Evolutionary conservation across 2,888 invertebrate species (phyloP).

Genomic region (Zaprionus lineosus): DNA sequence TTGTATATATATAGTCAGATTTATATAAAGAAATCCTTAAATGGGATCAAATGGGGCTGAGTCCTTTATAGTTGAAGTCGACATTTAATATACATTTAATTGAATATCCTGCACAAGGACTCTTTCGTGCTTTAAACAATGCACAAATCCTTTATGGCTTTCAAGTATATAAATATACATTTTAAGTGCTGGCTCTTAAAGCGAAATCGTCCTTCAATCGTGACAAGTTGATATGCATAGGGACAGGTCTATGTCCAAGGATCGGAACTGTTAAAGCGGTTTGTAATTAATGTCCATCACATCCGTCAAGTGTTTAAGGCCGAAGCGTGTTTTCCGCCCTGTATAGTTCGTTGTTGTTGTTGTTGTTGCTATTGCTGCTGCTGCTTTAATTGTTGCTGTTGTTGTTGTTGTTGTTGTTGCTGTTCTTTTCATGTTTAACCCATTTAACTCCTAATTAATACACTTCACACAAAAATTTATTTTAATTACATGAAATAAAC

Average conservation of each 20-base stretch:
- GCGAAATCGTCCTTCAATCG: too few species aligned
- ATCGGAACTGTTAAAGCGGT: conserved; percentile 31
- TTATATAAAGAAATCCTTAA: too few species aligned
- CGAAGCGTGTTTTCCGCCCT: conserved; percentile 10
- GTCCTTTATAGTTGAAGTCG: too few species aligned
- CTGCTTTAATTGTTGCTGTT: conserved; percentile 9
- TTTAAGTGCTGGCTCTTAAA: too few species aligned
- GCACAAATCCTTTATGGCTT: too few species aligned
- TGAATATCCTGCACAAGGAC: too few species aligned
- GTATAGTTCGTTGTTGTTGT: conserved; percentile 9
- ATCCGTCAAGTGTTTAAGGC: conserved; percentile 43
- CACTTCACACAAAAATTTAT: conserved; percentile 76
- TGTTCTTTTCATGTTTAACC: conserved; percentile 61
- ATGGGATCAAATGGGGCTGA: too few species aligned
- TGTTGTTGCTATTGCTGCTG: conserved; percentile 6
- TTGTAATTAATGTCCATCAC: conserved; percentile 58
- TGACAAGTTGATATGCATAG: conserved; percentile 19
- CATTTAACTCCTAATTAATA: conserved; percentile 77
- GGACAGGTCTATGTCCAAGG: conserved; percentile 13
- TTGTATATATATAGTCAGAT: too few species aligned
- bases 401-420: neutral
- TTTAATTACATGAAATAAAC: conserved; percentile 75
- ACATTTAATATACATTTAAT: too few species aligned
- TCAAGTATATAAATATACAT: too few species aligned
- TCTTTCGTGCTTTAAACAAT: too few species aligned